A percentile compares a stretch with the other conserved stretches of the same genome.
Conservation (phyloP, 2,113 vertebrate species). For the Paradisaea rubra region DNA sequence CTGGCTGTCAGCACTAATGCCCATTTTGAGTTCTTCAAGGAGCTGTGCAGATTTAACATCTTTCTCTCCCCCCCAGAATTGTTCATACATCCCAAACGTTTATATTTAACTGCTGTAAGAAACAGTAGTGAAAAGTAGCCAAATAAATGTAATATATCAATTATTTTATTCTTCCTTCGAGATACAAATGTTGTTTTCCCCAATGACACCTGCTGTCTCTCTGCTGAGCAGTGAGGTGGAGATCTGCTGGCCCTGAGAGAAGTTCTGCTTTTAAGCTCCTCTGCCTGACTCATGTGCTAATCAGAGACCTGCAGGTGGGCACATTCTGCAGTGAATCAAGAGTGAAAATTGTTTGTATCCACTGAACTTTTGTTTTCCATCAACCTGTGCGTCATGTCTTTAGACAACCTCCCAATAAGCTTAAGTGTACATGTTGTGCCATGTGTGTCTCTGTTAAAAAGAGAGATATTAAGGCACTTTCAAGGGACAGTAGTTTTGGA, state of each 20-base stretch:
- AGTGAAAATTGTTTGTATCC: background rate
- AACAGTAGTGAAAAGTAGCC: background rate
- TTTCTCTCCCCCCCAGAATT: background rate
- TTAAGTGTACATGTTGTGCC: background rate
- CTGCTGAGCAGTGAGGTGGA: background rate
- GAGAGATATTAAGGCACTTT: background rate
- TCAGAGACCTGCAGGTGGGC: background rate
- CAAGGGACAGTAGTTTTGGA: background rate
- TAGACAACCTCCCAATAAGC: background rate
- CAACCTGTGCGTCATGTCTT: background rate
- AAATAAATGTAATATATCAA: background rate
- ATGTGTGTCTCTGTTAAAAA: background rate
- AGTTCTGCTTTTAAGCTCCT: background rate
- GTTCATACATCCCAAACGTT: background rate
- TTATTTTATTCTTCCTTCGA: background rate
- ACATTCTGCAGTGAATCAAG: background rate
- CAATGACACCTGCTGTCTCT: background rate
- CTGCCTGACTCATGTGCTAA: background rate
- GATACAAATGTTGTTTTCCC: background rate
- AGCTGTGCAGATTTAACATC: background rate
- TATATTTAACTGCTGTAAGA: background rate
- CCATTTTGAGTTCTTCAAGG: background rate
- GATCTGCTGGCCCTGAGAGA: background rate
- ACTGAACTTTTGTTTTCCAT: background rate
- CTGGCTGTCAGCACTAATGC: background rate